phyloP scores from a whole-genome alignment of 1,140 invertebrate species.

The Heliconius eleuchia region DNA sequence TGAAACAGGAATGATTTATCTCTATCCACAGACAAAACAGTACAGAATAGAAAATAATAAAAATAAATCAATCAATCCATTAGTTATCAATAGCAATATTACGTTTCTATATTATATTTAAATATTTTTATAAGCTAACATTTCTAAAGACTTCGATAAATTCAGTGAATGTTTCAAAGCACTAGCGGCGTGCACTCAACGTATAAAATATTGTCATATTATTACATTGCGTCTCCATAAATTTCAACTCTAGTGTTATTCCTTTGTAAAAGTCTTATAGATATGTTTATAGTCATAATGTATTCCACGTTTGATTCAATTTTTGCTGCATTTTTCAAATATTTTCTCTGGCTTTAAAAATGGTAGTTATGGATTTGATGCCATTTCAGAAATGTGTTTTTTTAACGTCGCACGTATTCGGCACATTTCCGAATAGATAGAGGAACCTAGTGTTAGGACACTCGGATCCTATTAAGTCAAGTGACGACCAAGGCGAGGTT shows the following conservation, averaged over 20 bases:
- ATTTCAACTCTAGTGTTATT: not conserved
- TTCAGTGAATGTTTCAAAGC: not conserved
- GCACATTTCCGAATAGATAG: not conserved
- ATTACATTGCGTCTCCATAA: slow-evolving; percentile 5
- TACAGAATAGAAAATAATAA: no score
- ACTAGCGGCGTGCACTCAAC: not conserved
- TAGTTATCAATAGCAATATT: no score
- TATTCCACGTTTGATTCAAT: not conserved
- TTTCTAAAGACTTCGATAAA: slow-evolving; percentile 4
- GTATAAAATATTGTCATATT: slow-evolving; percentile 11
- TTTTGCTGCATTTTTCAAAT: not conserved
- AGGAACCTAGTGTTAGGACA: not conserved
- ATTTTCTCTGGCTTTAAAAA: not conserved
- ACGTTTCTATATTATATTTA: not conserved
- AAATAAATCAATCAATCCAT: no score
- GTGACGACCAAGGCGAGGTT: no score
- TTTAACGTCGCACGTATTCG: no score
- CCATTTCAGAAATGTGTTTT: no score
- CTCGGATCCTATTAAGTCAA: not conserved
- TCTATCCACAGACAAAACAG: no score
- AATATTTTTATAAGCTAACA: not conserved
- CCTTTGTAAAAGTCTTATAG: not conserved
- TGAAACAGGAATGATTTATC: no score
- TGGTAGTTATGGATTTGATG: not conserved
- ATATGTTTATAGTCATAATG: not conserved